Evolutionary conservation across 1,140 invertebrate genomes (phyloP).

Genomic region (Nasonia vitripennis): DNA sequence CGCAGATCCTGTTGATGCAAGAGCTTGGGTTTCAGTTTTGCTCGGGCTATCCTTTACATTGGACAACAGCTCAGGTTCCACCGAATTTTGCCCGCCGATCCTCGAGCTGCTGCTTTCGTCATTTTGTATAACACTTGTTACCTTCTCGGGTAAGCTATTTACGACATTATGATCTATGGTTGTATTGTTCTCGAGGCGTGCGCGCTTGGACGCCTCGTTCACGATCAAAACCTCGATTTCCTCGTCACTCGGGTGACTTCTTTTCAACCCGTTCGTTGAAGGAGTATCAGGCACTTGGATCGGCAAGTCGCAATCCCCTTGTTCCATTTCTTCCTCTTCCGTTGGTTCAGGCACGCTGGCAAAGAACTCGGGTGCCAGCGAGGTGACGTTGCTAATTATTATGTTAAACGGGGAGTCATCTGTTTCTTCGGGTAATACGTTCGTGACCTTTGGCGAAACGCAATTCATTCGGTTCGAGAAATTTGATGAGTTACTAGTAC

Average conservation of each 20-base stretch:
- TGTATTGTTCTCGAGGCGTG: constrained; percentile 24
- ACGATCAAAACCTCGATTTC: neutral
- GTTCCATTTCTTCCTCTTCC: neutral
- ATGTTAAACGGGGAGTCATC: constrained; percentile 57
- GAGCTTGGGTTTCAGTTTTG: neutral
- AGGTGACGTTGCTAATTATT: constrained; percentile 63
- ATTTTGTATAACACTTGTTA: neutral
- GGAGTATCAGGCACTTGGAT: neutral
- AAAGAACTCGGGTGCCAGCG: constrained; percentile 56
- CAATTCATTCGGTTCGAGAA: neutral
- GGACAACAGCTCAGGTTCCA: neutral
- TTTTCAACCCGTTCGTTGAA: constrained; percentile 11
- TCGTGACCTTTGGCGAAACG: neutral
- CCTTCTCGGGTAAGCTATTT: neutral
- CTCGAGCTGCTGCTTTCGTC: neutral
- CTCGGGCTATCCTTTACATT: constrained; percentile 20
- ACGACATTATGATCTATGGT: neutral
- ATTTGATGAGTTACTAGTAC: constrained; percentile 7
- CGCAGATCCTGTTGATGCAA: neutral
- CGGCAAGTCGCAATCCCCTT: neutral
- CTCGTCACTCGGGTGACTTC: constrained; percentile 33
- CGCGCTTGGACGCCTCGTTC: constrained; percentile 16
- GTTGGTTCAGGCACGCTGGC: constrained; percentile 18
- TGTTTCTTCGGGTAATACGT: neutral
- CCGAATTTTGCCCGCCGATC: constrained; percentile 4